Evolutionary conservation across 2,888 invertebrate genomes (phyloP), one percentile per base, ranked within the genome.

Genomic region (Yponomeuta plumbellus): DNA sequence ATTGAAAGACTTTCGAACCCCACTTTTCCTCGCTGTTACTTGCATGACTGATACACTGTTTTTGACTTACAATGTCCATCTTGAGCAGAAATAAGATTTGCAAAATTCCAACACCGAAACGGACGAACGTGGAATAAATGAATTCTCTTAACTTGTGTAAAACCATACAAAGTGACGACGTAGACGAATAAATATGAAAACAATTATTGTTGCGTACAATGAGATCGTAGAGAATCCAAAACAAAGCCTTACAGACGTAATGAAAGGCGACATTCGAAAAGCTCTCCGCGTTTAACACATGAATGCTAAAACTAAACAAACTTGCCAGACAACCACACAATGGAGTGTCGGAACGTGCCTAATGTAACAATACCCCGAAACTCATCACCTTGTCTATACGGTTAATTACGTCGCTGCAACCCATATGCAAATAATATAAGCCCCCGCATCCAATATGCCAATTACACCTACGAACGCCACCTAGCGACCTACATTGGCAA

Each of bases 391-490:
- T 59, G 11, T 21, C 59, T 59, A 23, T 23, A 59, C 11, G 22
- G 23, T 23, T 59, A 59, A 21, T 59, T 59, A 59, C 34, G 10
- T n/a, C 5, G 21, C 63, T 64, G 63, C 63, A 44, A 40, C 34
- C 34, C 20, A 52, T 10, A 2, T 64, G 63, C 44, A 40, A 21
- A 44, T 64, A 64, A 64, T 44, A 64, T 40, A 44, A 57, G 22
- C 21, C n/a, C 13, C 44, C 56, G 17, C 21, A 11, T 64, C 78
- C 80, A 78, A 81, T 85, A 80, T 82, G 85, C 78, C 81, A 81
- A 80, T 86, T 84, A 81, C 80, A 84, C 83, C 82, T 79, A 72
- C 69, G 74, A 59, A 74, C 81, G 86, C 86, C 88, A 87, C 86
- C 88, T 88, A 85, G 82, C 77, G 84, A 77, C 72, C 73, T 71